Evolutionary conservation across 2,888 invertebrate genomes (phyloP), one percentile per base, ranked within the genome.

Genomic region (Onthophagus sagittarius): DNA sequence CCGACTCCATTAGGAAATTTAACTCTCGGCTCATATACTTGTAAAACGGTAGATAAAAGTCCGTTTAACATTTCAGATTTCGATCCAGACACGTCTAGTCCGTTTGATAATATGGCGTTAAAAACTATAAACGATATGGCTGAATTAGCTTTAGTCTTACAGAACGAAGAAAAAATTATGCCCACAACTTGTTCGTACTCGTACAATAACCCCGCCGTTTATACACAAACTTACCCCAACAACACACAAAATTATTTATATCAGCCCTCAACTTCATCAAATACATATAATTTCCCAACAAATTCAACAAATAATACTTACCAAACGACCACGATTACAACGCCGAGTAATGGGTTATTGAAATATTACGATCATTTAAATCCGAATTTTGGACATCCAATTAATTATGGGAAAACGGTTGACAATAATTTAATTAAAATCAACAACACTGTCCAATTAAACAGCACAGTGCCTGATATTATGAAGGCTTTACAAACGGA

Each of bases 101-200:
- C 97, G 0, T 97, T 97, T 86, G 97, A 97, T 86, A 95, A 94
- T 86, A 92, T 96, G 85, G 96, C 95, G 86, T 85, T 97, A 71
- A 95, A 96, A 85, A 94, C 95, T 63, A 93, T 97, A 74, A 96
- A 97, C 86, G 96, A 97, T 82, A 91, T 96, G 89, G 96, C 95
- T 85, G 91, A 95, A 83, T 86, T 97, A 77, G 96, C 96, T 11
- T 93, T 94, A 85, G 94, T 96, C 67, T 83, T 91, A 84, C 90
- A 84, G 76, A 81, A 78, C 71, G 82, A 82, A 71, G 80, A 79
- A 67, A 79, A 75, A 71, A 71, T 73, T 71, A 74, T 74, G 11
- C 62, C 71, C 15, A 71, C 75, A 62, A 79, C 79, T 76, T 79
- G 79, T 73, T 80, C 70, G 15, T 13, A 70, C 15, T 72, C 74